A percentile compares a stretch with the other conserved stretches of the same genome.
These are phyloP conservation scores for Acronicta aceris DNA, from an alignment of 2,888 invertebrate species.

Conservation along the genomic window DNA sequence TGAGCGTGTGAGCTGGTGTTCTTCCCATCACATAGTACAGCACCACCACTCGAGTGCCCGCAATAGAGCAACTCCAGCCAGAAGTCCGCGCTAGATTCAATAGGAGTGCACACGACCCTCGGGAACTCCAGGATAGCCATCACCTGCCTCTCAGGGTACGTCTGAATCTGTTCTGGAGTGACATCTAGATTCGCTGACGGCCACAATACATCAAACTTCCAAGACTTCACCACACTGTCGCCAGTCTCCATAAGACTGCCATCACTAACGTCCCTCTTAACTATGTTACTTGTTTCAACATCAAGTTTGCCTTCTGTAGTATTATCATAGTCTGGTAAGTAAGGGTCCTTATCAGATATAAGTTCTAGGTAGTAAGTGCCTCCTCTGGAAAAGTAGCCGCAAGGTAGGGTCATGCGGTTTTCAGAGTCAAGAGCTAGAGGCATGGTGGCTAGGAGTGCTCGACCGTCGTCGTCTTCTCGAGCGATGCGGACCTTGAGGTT, in stretches of 20 bases:
- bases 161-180: conserved; percentile 93
- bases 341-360: conserved; percentile 75
- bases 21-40: conserved; percentile 91
- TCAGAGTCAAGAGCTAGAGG: conserved; percentile 86
- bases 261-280: conserved; percentile 73
- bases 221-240: conserved; percentile 82
- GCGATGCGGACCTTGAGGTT: conserved; percentile 81
- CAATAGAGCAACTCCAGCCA: conserved; percentile 95
- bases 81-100: conserved; percentile 91
- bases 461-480: conserved; percentile 85
- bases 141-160: conserved; percentile 93
- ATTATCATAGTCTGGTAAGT: conserved; percentile 72
- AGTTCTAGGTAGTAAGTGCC: conserved; percentile 89
- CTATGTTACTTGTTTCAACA: conserved; percentile 48
- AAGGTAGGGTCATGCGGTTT: conserved; percentile 89
- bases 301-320: conserved; percentile 58
- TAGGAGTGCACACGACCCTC: conserved; percentile 91
- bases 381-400: conserved; percentile 93
- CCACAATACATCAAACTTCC: conserved; percentile 94
- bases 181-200: conserved; percentile 92
- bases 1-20: conserved; percentile 88
- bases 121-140: conserved; percentile 93
- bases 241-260: conserved; percentile 80
- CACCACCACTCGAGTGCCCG: conserved; percentile 91
- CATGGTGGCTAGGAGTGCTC: conserved; percentile 78